Base-by-base conservation (phyloP, 2,888 invertebrate species). In the Diabrotica balteata region DNA sequence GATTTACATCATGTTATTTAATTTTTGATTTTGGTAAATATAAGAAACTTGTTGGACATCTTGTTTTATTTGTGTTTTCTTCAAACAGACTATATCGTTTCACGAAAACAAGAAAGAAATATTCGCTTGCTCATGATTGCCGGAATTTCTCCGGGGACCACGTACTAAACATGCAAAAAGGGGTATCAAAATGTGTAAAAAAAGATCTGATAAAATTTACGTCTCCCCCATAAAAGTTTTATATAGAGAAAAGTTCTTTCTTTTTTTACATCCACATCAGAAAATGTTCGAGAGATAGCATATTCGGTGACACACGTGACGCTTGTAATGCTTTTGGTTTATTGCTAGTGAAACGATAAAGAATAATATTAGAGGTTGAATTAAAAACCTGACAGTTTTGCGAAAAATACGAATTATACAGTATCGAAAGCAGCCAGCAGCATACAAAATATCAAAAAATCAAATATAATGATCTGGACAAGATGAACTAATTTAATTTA, bases 131-230 rank as follows among this genome's bases (percentile, higher is more conserved):
- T n/a, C 8, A 8, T 47, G 47, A 47, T 47, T 47, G 47, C 47
- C 47, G 4, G 7, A 47, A 47, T 47, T 47, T 47, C 47, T 47
- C 47, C 6, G 47, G 47, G 10, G 47, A 47, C 47, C 47, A n/a
- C 47, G 47, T 47, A 32, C 47, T 47, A 47, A 47, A 47, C 47
- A 47, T 47, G 47, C 10, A 47, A 7, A 47, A 47, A 47, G 10
- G 8, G 8, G 9, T n/a, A 8, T 47, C 47, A n/a, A 47, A 47
- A 47, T 47, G 10, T 8, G 47, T 32, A 47, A 47, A 47, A 47
- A 47, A 47, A n/a, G 47, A 47, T 47, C 47, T 47, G 47, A 47
- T 47, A n/a, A 47, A 47, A n/a, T 47, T 47, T 47, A 47, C 10
- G 47, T 47, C 8, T 47, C 9, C 4, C 9, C 47, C 10, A 47